Evolutionary conservation across 92 coral and sea anemone species (phyloP), one percentile per base, ranked within the genome.

Genomic region (Bergia puertoricense): DNA sequence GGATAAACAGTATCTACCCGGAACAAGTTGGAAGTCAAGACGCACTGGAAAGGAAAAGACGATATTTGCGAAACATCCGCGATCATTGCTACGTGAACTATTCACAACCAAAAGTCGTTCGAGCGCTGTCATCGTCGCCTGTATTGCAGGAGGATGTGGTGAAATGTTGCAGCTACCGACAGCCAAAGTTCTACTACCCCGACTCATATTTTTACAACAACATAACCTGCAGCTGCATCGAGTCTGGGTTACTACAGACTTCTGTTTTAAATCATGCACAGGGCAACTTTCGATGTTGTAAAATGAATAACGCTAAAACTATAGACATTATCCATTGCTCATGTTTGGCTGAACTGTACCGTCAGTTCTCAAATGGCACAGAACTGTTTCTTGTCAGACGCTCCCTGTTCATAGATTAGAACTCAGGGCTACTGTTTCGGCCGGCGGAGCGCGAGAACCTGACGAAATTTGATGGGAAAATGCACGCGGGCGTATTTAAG

Each of bases 111-210:
- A 65, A 65, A 65, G 71, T 65, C 16, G 74, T 67, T 67, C 76
- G 30, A 36, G 16, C 16, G 16, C 42, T 72, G 76, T 72, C 76
- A 2, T 1, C 39, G 2, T 72, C 42, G 39, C 41, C 76, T 6
- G 42, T 72, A 8, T 0, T 72, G 76, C 76, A 42, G 10, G 76
- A 7, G 39, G 76, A 36, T 72, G 30, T 0, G 76, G 41, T 72
- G 8, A 72, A 36, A 36, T 6, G 3, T 30, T 30, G 76, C 40
- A 72, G 13, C 3, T 30, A 8, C 42, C 39, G 40, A 72, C 14
- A 72, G 76, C 76, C 76, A 36, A 72, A 72, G 41, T 72, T 72
- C 76, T 72, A 72, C 76, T 72, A 72, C 7, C 76, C 76, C 41
- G 76, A 72, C 76, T 72, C 76, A 36, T 72, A 72, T 11, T 23